Conservation (phyloP, 2,113 vertebrate genomes). For the Serilophus lunatus region DNA sequence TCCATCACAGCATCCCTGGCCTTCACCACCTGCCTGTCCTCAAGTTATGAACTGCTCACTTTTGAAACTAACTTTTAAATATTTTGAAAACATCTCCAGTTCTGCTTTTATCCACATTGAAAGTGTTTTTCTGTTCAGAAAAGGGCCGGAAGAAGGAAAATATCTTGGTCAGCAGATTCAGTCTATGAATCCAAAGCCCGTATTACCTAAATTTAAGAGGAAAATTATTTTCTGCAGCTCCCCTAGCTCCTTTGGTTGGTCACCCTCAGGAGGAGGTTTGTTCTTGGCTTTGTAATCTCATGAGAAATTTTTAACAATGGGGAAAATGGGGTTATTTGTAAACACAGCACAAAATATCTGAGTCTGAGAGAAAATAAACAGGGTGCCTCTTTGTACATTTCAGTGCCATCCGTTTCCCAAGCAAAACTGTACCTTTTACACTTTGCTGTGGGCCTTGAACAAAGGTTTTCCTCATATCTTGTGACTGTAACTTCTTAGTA, state of each 20-base stretch:
- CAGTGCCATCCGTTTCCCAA: background rate
- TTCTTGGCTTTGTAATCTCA: background rate
- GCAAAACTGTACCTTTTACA: background rate
- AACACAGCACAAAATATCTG: background rate
- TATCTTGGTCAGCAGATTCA: background rate
- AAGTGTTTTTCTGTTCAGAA: constrained; percentile 13
- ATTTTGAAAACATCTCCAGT: background rate
- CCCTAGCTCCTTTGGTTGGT: background rate
- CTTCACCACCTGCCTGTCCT: background rate
- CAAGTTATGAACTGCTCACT: background rate
- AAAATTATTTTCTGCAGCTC: background rate
- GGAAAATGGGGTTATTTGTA: background rate
- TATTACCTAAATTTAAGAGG: background rate
- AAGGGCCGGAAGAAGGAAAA: background rate
- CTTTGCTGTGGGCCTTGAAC: background rate
- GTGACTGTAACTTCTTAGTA: background rate
- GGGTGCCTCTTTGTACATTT: background rate
- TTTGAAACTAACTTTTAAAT: background rate
- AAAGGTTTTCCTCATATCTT: background rate
- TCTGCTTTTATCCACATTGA: background rate
- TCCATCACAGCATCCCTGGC: background rate
- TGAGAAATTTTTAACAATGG: background rate
- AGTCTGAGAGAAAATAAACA: background rate
- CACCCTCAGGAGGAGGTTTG: background rate
- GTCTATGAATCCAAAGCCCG: background rate